Evolutionary conservation across 2,888 invertebrate species (phyloP).

Genomic region (Heliconius charithonia): DNA sequence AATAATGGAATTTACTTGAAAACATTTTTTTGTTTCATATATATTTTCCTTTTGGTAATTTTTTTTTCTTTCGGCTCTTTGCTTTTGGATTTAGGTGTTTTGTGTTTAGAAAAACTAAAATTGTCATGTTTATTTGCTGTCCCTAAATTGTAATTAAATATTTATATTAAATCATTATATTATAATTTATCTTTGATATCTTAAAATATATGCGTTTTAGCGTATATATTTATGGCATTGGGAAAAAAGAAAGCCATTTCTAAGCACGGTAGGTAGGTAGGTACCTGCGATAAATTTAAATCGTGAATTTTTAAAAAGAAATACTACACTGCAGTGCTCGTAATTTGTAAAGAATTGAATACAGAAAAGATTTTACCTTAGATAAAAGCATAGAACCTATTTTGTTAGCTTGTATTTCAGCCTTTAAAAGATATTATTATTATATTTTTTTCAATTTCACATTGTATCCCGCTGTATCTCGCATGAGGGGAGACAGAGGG

Average conservation of each 20-base stretch:
- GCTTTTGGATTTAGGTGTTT: neutral
- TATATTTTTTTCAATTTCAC: neutral
- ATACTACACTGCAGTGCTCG: conserved; percentile 10
- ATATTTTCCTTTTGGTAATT: neutral
- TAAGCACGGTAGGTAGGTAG: neutral
- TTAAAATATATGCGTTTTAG: neutral
- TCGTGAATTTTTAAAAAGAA: conserved; percentile 7
- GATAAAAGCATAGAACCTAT: neutral
- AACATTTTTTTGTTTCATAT: neutral
- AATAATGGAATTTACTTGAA: conserved; percentile 17
- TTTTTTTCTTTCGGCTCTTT: neutral
- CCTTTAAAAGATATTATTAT: neutral
- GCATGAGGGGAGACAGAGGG: no score
- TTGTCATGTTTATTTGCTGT: neutral
- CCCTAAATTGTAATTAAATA: no score
- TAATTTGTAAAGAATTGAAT: conserved; percentile 12
- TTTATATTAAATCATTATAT: neutral
- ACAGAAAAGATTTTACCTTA: neutral
- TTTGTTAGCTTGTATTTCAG: neutral
- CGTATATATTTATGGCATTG: neutral
- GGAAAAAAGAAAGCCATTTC: neutral
- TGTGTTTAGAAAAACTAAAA: neutral
- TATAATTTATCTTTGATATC: neutral
- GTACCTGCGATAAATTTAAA: neutral
- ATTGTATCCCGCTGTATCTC: no score